Base-by-base conservation (phyloP, 2,888 invertebrate species). In the Phaedon cochleariae region DNA sequence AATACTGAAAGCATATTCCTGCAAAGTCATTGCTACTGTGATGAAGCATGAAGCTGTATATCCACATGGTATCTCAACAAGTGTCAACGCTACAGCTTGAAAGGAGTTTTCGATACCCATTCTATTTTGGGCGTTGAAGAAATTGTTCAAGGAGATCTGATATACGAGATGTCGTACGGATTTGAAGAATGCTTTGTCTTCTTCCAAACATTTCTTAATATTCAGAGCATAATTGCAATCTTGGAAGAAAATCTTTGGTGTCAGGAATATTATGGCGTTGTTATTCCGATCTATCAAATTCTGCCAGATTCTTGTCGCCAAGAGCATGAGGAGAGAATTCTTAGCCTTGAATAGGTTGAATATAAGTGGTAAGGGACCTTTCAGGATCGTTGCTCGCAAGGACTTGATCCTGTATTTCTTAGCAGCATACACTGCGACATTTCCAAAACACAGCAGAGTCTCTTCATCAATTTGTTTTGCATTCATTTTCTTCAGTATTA, bases 11-110 rank as follows among this genome's bases (percentile, higher is more conserved):
- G 86, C 85, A 22, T 82, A 81, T 63, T 89, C 87, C 76, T 90
- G 90, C n/a, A 90, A 81, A 7, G 86, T 84, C 88, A 90, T 89
- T 0, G 85, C 81, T 26, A 89, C 82, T 70, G 88, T 88, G 0
- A 87, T 86, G 5, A 86, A 80, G 0, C 86, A 84, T 0, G 89
- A 88, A 0, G 89, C 88, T 0, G 87, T 87, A 72, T 87, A 85
- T 0, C 88, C 88, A 62, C 88, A 89, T 0, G 90, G 90, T 12
- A 90, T 85, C 76, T 89, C 89, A 9, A 88, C 78, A 0, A 87
- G 82, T 1, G 88, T 80, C 49, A 87, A 78, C 54, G 87, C 87
- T n/a, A 89, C 81, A 0, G 87, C 84, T 37, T 85, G 83, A 71
- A 86, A 89, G 0, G 86, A 78, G 4, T 84, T 84, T 71, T 88